Evolutionary conservation across 2,888 invertebrate genomes (phyloP).

Genomic region (Mamestra brassicae): DNA sequence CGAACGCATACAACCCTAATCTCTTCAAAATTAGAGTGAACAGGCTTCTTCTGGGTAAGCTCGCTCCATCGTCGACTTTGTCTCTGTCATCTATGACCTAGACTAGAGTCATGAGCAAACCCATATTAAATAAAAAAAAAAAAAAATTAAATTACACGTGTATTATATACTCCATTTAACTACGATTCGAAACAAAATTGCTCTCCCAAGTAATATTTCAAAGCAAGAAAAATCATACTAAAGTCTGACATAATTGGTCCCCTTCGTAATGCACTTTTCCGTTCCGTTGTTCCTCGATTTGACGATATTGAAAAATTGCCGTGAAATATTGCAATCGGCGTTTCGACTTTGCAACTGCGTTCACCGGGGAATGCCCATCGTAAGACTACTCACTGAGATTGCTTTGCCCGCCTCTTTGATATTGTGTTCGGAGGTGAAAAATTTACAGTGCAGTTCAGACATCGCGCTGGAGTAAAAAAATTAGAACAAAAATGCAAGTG

Average conservation of each 20-base stretch:
- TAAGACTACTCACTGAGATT: constrained; percentile 76
- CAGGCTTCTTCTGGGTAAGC: too few species aligned
- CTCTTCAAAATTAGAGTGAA: too few species aligned
- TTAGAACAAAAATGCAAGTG: constrained; percentile 38
- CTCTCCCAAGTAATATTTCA: neutral
- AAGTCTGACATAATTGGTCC: constrained; percentile 19
- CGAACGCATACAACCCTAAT: too few species aligned
- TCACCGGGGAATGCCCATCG: constrained; percentile 68
- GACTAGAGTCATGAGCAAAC: too few species aligned
- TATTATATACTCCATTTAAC: neutral
- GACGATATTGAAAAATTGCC: constrained; percentile 77
- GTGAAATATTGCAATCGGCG: constrained; percentile 73
- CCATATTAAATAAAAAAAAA: too few species aligned
- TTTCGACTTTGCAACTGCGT: constrained; percentile 71
- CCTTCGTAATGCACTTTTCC: constrained; percentile 60
- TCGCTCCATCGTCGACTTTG: too few species aligned
- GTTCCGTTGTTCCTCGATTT: constrained; percentile 67
- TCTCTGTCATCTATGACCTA: too few species aligned
- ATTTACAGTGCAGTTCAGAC: constrained; percentile 63
- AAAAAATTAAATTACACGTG: too few species aligned
- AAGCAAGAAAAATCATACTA: constrained; percentile 16
- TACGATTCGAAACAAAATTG: neutral
- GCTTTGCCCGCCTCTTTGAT: constrained; percentile 71
- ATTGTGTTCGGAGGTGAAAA: constrained; percentile 74
- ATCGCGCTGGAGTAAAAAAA: constrained; percentile 42